These are phyloP conservation scores for Meandrina meandrites DNA, from an alignment of 92 coral and sea anemone genomes.

Conservation along the genomic window DNA sequence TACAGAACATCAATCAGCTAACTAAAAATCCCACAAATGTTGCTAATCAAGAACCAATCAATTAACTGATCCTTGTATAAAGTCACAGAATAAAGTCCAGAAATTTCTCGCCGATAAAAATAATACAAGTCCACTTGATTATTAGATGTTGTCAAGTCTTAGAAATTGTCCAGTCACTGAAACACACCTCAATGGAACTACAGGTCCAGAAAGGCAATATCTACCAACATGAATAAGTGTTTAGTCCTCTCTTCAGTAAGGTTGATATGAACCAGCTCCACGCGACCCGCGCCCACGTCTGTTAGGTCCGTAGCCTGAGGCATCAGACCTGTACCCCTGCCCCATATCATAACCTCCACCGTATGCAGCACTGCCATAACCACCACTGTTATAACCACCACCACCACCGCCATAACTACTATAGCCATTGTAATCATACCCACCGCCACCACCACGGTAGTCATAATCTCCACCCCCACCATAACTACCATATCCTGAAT, in stretches of 20 bases:
- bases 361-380: constrained; percentile 25
- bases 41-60: background rate
- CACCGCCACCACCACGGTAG: constrained; percentile 16
- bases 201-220: background rate
- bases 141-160: background rate
- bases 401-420: constrained; percentile 32
- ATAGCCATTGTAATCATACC: constrained; percentile 32
- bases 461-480: constrained; percentile 24
- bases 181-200: background rate
- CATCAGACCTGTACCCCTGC: constrained; percentile 60
- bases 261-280: constrained; percentile 59
- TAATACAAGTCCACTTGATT: background rate
- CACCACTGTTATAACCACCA: constrained; percentile 20
- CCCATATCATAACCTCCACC: constrained; percentile 63
- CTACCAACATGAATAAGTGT: background rate
- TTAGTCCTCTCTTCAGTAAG: constrained; percentile 36
- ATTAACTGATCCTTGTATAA: background rate
- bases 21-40: background rate
- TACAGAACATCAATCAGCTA: background rate
- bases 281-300: constrained; percentile 66
- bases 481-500: constrained; percentile 44
- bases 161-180: background rate
- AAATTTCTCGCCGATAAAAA: background rate
- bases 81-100: background rate
- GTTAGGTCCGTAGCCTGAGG: constrained; percentile 86